Base-by-base conservation (phyloP, 2,888 invertebrate species). In the Himalopsyche kuldschensis region DNA sequence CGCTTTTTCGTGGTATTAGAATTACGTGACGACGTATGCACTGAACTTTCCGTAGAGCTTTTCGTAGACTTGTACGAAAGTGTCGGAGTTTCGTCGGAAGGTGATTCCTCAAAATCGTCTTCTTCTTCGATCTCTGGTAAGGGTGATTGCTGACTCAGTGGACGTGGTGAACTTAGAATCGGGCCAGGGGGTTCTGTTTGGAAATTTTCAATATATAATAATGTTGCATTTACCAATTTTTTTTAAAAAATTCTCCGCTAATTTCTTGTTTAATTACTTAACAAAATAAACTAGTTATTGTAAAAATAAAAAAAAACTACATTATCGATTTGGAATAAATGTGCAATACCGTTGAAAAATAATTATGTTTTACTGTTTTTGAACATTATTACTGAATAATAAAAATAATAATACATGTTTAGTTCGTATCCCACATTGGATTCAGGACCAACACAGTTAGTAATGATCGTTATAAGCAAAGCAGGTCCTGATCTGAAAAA, bases 101-200 rank as follows among this genome's bases (percentile, higher is more conserved):
- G 90, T 90, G 92, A 91, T 87, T 91, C 91, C 84, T 92, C 89
- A 69, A 92, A 92, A 88, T 95, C 95, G 90, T 96, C 96, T 89
- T 96, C 96, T 89, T 96, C 96, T 89, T 95, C 95, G 87, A 96
- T 96, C 88, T 96, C 96, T 87, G 96, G 96, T 87, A 96, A 91
- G 84, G 95, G 94, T 80, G 95, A 94, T 87, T 95, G 94, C 91
- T 95, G 93, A 88, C 94, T 90, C 89, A 92, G 89, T 88, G 93
- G 91, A 89, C 94, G 90, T 88, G 93, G 91, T 87, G 92, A 91
- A 90, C 90, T 92, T 89, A 91, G 89, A 88, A 91, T 90, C 86
- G 92, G 91, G 89, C 91, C 92, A 87, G 92, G 91, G 90, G 90
- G 90, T 91, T 92, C 88, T 93, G 82, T 78, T 82, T 20, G 69